Evolutionary conservation across 2,888 invertebrate genomes (phyloP).

Genomic region (Folsomia manolachei): DNA sequence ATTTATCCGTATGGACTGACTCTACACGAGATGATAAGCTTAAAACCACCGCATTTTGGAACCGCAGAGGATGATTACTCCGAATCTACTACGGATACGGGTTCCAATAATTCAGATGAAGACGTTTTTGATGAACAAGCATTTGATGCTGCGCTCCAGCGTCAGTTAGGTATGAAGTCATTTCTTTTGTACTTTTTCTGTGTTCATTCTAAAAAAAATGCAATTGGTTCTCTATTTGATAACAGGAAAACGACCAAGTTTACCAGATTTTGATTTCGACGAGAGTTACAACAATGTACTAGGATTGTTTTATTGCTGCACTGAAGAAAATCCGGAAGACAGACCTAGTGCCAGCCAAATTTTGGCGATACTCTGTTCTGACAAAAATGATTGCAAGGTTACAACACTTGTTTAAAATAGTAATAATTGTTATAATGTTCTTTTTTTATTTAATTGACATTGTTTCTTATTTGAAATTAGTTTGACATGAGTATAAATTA

Average conservation of each 20-base stretch:
- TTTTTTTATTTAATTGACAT: no score
- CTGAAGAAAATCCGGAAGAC: slow-evolving; percentile 60
- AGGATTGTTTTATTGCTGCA: slow-evolving; percentile 69
- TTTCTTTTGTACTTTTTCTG: neutral
- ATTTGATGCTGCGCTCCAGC: slow-evolving; percentile 38
- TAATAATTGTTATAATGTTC: no score
- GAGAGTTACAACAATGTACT: slow-evolving; percentile 65
- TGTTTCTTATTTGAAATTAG: no score
- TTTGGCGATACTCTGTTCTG: slow-evolving; percentile 49
- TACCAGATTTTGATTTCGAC: slow-evolving; percentile 63
- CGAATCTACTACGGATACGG: neutral
- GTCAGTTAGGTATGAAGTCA: slow-evolving; percentile 31
- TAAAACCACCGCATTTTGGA: slow-evolving; percentile 66
- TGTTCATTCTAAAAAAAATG: neutral
- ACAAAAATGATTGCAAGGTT: no score
- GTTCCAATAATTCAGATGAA: slow-evolving; percentile 9
- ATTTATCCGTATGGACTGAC: slow-evolving; percentile 76
- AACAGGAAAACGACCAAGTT: slow-evolving; percentile 67
- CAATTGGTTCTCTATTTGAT: neutral
- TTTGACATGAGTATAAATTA: no score
- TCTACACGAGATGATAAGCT: slow-evolving; percentile 76
- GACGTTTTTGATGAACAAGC: slow-evolving; percentile 35
- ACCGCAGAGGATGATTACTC: slow-evolving; percentile 46
- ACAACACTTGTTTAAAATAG: no score
- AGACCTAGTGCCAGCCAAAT: slow-evolving; percentile 65